Evolutionary conservation across 2,113 vertebrate species (phyloP).

Genomic region (Phylloscopus whistleri): DNA sequence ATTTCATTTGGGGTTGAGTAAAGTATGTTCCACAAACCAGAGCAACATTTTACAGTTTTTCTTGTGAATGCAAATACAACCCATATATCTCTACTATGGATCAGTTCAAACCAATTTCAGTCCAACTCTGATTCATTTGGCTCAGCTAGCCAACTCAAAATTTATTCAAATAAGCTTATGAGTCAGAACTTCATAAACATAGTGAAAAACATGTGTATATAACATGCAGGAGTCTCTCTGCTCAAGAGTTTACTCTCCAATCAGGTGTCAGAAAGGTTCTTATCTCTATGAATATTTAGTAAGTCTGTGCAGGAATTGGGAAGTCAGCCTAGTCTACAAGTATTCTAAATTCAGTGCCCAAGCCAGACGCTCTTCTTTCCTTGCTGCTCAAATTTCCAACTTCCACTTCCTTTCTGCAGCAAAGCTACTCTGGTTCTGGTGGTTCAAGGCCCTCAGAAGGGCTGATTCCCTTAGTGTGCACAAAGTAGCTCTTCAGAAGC

Average conservation of each 20-base stretch:
- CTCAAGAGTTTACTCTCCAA: neutral
- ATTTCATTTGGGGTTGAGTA: neutral
- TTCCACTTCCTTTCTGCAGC: neutral
- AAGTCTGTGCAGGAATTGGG: neutral
- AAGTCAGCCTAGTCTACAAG: neutral
- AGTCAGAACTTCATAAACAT: neutral
- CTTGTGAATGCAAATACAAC: neutral
- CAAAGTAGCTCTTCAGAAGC: neutral
- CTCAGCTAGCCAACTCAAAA: neutral
- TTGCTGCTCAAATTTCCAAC: neutral
- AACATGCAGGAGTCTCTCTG: neutral
- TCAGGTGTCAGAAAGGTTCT: neutral
- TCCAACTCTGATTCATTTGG: neutral
- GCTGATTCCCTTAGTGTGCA: neutral
- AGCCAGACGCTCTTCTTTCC: neutral
- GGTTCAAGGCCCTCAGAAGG: neutral
- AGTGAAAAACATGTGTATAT: neutral
- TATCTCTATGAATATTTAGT: neutral
- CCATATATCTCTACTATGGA: neutral
- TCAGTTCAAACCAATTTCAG: neutral
- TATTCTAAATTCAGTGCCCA: neutral
- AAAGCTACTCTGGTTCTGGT: neutral
- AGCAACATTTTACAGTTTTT: neutral
- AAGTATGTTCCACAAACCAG: neutral
- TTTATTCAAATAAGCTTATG: neutral